Percentiles rank a stretch among this genome's conserved stretches.
These are phyloP conservation scores for Philypnodon macrostomus DNA, from an alignment of 2,797 vertebrate species.

Conservation along the genomic window DNA sequence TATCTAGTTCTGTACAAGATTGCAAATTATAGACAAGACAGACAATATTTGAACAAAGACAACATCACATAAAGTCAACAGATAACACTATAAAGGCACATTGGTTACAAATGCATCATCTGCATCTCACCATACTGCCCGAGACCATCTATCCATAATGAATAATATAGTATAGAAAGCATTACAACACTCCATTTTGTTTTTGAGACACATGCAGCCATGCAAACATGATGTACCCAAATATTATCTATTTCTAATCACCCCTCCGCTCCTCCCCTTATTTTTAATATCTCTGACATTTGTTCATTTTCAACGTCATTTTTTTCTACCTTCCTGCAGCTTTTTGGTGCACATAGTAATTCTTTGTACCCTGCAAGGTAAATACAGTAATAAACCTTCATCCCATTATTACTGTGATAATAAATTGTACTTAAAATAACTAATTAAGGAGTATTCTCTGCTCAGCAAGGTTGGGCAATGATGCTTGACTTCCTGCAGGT, in stretches of 20 bases:
- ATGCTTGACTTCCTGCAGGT: slow-evolving; percentile 1
- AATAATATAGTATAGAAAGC: no score
- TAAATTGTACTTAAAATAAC: not conserved
- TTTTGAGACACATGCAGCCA: slow-evolving; percentile 1
- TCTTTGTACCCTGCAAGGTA: not conserved
- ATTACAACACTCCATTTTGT: no score
- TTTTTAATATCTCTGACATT: slow-evolving; percentile 27
- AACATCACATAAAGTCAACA: no score
- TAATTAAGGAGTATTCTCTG: no score
- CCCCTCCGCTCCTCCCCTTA: not conserved
- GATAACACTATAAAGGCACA: no score
- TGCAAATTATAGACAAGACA: no score
- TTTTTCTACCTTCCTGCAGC: slow-evolving; percentile 8
- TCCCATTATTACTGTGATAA: not conserved
- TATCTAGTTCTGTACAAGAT: no score
- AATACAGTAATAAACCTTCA: not conserved
- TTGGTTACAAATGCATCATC: no score
- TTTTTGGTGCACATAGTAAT: slow-evolving; percentile 11
- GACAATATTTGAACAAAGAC: no score
- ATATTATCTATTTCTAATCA: slow-evolving; percentile 22
- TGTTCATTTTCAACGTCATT: slow-evolving; percentile 36
- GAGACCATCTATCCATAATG: no score
- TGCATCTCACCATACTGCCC: no score
- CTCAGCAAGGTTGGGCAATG: no score
- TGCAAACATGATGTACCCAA: not conserved